A percentile compares a stretch with the other conserved stretches of the same genome.
Evolutionary conservation across 2,797 vertebrate genomes (phyloP).

Genomic region (Mormyrus hasselquistii): DNA sequence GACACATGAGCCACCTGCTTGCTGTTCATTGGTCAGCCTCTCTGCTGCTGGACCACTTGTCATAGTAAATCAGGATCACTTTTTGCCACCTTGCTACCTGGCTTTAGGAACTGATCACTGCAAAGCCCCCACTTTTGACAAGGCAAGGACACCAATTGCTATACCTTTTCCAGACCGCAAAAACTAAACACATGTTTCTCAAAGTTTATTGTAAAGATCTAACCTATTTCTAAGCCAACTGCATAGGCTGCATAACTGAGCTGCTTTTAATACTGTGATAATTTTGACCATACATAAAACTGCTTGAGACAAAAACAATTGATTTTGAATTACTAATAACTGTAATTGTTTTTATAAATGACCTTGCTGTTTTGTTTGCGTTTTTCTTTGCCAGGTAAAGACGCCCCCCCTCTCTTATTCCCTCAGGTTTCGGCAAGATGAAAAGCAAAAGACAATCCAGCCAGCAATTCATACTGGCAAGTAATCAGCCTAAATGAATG

Average conservation of each 20-base stretch:
- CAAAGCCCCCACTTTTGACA: neutral
- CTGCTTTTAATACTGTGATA: neutral
- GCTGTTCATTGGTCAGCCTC: neutral
- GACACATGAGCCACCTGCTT: neutral
- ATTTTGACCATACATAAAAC: neutral
- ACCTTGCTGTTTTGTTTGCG: neutral
- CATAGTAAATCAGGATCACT: slow-evolving; percentile 1
- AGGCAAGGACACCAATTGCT: neutral
- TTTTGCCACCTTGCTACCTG: neutral
- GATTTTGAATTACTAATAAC: neutral
- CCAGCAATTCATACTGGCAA: neutral
- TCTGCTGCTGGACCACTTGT: neutral
- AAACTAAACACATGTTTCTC: neutral
- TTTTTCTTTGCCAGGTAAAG: neutral
- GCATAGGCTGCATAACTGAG: neutral
- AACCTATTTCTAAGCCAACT: neutral
- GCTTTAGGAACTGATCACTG: slow-evolving; percentile 12
- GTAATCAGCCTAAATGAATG: neutral
- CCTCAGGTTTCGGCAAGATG: neutral
- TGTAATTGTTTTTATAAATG: neutral
- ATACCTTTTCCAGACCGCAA: neutral
- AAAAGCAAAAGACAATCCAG: neutral
- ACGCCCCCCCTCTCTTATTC: neutral
- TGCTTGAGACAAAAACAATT: neutral
- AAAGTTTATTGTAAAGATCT: neutral